These are phyloP conservation scores for Steinernema khuongi DNA, from an alignment of 1,140 invertebrate species.

Conservation along the genomic window DNA sequence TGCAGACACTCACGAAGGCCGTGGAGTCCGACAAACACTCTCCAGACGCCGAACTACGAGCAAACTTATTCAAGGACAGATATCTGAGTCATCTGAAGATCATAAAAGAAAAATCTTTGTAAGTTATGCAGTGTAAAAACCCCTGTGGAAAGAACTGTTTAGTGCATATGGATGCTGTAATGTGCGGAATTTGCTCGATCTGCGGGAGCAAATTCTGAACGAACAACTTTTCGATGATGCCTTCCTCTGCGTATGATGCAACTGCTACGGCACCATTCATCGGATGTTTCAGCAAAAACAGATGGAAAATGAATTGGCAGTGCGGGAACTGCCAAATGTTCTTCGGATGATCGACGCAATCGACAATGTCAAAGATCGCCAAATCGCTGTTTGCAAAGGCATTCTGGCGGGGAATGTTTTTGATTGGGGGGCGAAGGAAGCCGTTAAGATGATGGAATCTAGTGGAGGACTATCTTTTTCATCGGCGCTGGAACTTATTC, in stretches of 20 bases:
- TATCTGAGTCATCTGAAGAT: slow-evolving; percentile 69
- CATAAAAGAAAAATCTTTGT: slow-evolving; percentile 74
- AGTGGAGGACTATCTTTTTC: slow-evolving; percentile 62
- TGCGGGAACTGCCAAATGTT: slow-evolving; percentile 63
- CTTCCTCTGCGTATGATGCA: slow-evolving; percentile 67
- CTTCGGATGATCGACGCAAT: slow-evolving; percentile 63
- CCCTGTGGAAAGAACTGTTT: slow-evolving; percentile 23
- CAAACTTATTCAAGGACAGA: slow-evolving; percentile 74
- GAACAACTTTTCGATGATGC: slow-evolving; percentile 87
- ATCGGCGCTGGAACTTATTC: slow-evolving; percentile 72
- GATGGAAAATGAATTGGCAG: slow-evolving; percentile 68
- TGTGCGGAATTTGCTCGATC: slow-evolving; percentile 79
- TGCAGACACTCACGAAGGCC: slow-evolving; percentile 61
- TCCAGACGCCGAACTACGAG: slow-evolving; percentile 71
- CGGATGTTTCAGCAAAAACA: slow-evolving; percentile 66
- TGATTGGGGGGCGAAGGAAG: slow-evolving; percentile 88
- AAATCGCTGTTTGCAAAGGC: slow-evolving; percentile 65
- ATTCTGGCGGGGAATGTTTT: slow-evolving; percentile 82
- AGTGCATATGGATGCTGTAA: slow-evolving; percentile 80
- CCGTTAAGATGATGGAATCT: slow-evolving; percentile 74
- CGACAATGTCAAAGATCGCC: slow-evolving; percentile 59
- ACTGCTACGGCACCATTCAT: slow-evolving; percentile 16
- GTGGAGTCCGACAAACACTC: slow-evolving; percentile 71
- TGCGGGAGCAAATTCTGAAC: slow-evolving; percentile 81
- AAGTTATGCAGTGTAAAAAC: slow-evolving; percentile 59